Percentiles rank a stretch among this genome's conserved stretches.
These are phyloP conservation scores for Bettongia penicillata DNA, from an alignment of 2,113 vertebrate genomes.

Conservation along the genomic window DNA sequence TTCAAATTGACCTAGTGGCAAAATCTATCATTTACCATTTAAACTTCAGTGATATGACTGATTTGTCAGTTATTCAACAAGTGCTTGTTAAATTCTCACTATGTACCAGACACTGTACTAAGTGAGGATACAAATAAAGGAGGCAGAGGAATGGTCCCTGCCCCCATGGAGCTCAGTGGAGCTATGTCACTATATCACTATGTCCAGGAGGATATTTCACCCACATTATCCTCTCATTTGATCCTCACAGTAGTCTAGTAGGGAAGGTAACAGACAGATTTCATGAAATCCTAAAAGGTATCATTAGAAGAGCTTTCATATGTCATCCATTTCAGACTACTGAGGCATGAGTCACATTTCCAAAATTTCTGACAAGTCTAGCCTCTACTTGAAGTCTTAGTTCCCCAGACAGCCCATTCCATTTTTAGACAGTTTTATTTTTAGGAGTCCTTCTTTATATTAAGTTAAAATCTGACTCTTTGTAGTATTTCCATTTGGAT, in stretches of 20 bases:
- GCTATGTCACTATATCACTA: background rate
- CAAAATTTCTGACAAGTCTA: background rate
- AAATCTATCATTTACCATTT: background rate
- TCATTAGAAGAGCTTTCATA: background rate
- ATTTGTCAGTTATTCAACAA: background rate
- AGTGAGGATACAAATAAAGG: background rate
- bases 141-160: background rate
- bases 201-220: background rate
- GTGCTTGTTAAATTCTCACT: background rate
- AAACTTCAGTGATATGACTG: background rate
- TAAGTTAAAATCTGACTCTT: background rate
- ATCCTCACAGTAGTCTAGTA: background rate
- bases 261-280: background rate
- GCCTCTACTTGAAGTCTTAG: background rate
- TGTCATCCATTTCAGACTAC: background rate
- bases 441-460: background rate
- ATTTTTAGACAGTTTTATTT: background rate
- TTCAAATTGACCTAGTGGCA: background rate
- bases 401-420: background rate
- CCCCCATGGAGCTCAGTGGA: background rate
- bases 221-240: background rate
- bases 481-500: background rate
- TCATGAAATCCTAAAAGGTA: background rate
- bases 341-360: background rate
- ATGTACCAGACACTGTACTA: background rate